Percentiles rank a stretch among this genome's conserved stretches.
Evolutionary conservation across 2,797 vertebrate species (phyloP).

Genomic region (Xenopus petersii): DNA sequence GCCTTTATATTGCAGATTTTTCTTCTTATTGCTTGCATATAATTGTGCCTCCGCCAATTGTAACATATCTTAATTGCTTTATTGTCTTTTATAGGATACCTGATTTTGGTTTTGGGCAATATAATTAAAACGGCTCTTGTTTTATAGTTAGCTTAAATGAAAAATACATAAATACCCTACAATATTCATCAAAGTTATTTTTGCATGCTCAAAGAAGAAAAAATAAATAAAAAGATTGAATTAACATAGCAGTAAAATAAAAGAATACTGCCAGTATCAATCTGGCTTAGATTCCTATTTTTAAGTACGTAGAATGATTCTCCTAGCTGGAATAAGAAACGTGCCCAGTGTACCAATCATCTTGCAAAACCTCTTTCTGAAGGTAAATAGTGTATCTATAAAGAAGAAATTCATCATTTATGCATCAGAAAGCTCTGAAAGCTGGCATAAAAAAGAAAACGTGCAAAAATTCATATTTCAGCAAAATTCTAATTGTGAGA

Average conservation of each 20-base stretch:
- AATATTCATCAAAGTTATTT: conserved; percentile 14
- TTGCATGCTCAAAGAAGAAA: not conserved
- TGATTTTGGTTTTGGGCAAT: conserved; percentile 1
- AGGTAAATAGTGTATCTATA: not conserved
- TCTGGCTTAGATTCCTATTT: conserved; percentile 5
- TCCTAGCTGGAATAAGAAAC: not conserved
- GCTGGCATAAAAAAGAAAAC: not conserved
- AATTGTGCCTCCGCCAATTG: not conserved
- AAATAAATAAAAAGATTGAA: not conserved
- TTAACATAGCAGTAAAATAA: conserved; percentile 9
- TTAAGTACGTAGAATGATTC: not conserved
- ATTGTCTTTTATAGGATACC: conserved; percentile 5
- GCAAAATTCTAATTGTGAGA: too few species aligned
- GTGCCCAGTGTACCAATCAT: not conserved
- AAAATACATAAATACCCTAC: conserved; percentile 6
- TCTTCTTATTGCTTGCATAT: not conserved
- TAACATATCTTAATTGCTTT: conserved; percentile 5
- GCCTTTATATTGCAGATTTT: not conserved
- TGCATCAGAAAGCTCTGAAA: not conserved
- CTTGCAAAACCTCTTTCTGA: not conserved
- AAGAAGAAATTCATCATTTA: not conserved
- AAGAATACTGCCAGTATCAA: not conserved
- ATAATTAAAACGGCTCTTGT: conserved; percentile 2
- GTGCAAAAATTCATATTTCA: too few species aligned
- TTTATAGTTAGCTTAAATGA: conserved; percentile 15